phyloP scores from a whole-genome alignment of 2,888 invertebrate genomes.

The Drosophila suboccidentalis region DNA sequence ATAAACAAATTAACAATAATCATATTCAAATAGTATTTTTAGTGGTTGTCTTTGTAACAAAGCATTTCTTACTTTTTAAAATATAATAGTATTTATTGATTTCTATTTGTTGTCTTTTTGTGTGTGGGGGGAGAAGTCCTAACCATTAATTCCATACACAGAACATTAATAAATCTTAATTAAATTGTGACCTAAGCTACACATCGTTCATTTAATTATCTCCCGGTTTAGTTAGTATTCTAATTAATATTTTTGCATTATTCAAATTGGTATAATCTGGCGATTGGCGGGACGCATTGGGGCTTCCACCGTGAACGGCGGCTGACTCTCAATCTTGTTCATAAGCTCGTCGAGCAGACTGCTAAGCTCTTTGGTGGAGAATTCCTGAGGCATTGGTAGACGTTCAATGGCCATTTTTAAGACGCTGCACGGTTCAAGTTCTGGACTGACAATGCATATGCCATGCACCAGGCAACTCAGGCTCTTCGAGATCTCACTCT shows the following conservation, averaged over 20 bases:
- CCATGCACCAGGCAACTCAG: conserved; percentile 84
- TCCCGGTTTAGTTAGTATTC: conserved; percentile 25
- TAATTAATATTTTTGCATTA: conserved; percentile 10
- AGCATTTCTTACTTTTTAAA: conserved; percentile 10
- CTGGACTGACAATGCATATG: conserved; percentile 83
- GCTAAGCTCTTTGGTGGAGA: conserved; percentile 83
- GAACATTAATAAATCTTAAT: conserved; percentile 36
- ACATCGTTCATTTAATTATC: conserved; percentile 30
- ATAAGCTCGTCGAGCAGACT: conserved; percentile 80
- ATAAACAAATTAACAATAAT: conserved; percentile 59
- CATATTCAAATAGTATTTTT: conserved; percentile 19
- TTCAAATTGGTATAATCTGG: conserved; percentile 21
- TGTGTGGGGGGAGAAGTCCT: conserved; percentile 28
- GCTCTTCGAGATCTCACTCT: conserved; percentile 85
- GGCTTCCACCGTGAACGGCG: conserved; percentile 17
- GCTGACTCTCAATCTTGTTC: conserved; percentile 71
- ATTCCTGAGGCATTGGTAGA: conserved; percentile 85
- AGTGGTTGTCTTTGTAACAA: conserved; percentile 34
- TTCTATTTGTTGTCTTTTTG: conserved; percentile 14
- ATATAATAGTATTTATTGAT: background rate
- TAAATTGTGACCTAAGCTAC: conserved; percentile 28
- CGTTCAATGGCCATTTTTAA: conserved; percentile 84
- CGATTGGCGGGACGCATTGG: conserved; percentile 1
- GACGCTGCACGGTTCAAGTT: conserved; percentile 82
- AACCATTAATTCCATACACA: conserved; percentile 38